Base-by-base conservation (phyloP, 1,140 invertebrate genomes). In the Drosophila tani region DNA sequence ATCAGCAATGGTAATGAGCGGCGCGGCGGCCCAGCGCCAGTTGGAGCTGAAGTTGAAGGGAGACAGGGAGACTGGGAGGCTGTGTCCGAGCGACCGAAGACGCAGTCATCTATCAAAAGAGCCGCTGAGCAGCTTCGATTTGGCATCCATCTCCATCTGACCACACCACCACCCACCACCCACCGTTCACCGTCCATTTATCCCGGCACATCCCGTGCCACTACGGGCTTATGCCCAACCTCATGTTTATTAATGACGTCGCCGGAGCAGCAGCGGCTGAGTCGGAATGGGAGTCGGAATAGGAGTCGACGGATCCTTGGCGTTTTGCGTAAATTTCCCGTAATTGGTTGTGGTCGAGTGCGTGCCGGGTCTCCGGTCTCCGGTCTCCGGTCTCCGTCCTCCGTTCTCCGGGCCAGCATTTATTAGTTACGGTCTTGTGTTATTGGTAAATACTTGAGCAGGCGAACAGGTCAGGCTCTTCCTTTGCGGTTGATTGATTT, bases 291-390 rank as follows among this genome's bases (percentile, higher is more conserved):
- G 63, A 57, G 24, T 12, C 27, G 63, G 46, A 57, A 27, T 32
- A 27, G 63, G 47, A 49, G 64, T 60, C 56, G 62, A 66, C 60
- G 65, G 45, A 66, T 68, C 65, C 60, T 66, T 81, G 83, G 68
- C 66, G 77, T 75, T 88, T 78, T 88, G 77, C 81, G 81, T 81
- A 88, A 88, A 81, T 88, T 88, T 69, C 67, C 81, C 74, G 84
- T 88, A 88, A 88, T 88, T 88, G 84, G 84, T 88, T 88, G 85
- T 81, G 81, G 84, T 81, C 67, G 82, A 86, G 58, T 88, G 83
- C 71, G 79, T 82, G 77, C 51, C 74, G 74, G 59, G 62, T 46
- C 45, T 50, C 57, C 62, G 53, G 49, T 55, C 32, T 53, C 41
- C 19, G 19, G 46, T 38, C 32, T 53, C 41, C 19, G 19, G 45